Evolutionary conservation across 2,797 vertebrate species (phyloP).

Genomic region (Anguilla megastoma): DNA sequence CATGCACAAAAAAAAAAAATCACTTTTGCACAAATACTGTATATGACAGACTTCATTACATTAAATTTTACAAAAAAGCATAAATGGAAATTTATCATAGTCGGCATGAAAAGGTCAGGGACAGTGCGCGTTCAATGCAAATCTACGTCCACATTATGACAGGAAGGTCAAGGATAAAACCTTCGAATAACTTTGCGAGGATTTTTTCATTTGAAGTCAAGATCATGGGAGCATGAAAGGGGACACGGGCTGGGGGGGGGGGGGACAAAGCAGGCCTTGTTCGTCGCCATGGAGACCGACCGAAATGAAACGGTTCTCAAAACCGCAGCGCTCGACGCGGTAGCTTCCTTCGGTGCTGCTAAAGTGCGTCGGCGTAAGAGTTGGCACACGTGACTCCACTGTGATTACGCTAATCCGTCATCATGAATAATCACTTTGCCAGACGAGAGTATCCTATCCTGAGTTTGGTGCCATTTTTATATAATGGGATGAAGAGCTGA

Average conservation of each 20-base stretch:
- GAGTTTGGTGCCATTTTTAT: neutral
- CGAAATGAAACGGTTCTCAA: neutral
- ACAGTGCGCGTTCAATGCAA: neutral
- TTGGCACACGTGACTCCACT: neutral
- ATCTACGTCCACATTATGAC: neutral
- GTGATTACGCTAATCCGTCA: neutral
- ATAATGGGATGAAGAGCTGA: neutral
- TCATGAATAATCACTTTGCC: neutral
- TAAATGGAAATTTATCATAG: neutral
- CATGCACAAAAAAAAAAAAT: neutral
- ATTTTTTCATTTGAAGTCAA: constrained; percentile 4
- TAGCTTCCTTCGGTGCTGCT: neutral
- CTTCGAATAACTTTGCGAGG: neutral
- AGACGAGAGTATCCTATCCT: neutral
- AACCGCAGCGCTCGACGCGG: neutral
- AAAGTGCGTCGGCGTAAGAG: neutral
- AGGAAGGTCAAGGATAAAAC: constrained; percentile 1
- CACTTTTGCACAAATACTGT: neutral
- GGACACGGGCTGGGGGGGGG: neutral
- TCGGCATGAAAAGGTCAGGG: neutral
- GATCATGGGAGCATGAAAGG: neutral
- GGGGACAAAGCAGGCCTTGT: neutral
- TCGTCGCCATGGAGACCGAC: neutral
- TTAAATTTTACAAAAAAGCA: neutral
- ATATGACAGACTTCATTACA: neutral